These are phyloP conservation scores for Spilarctia lutea DNA, from an alignment of 2,888 invertebrate genomes.

Conservation along the genomic window DNA sequence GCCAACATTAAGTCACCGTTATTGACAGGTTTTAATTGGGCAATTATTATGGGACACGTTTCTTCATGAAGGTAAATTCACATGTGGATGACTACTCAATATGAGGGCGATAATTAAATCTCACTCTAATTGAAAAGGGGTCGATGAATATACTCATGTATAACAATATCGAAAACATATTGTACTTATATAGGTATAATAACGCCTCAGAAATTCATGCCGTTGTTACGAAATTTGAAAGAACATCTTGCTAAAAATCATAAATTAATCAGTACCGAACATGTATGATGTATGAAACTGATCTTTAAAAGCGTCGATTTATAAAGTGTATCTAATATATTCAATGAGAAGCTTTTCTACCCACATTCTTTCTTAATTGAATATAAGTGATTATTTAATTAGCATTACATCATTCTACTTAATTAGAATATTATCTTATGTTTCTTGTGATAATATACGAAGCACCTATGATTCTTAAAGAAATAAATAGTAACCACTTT, in stretches of 20 bases:
- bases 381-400: constrained; percentile 27
- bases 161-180: constrained; percentile 45
- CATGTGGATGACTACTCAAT: constrained; percentile 49
- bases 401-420: constrained; percentile 27
- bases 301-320: constrained; percentile 19
- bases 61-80: constrained; percentile 46
- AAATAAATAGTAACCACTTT: background rate
- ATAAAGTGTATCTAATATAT: constrained; percentile 18
- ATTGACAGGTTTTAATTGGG: constrained; percentile 31
- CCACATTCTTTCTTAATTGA: constrained; percentile 29
- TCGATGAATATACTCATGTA: constrained; percentile 50
- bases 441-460: constrained; percentile 21
- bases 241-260: background rate
- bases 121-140: constrained; percentile 61
- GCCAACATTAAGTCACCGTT: background rate
- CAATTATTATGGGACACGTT: constrained; percentile 52
- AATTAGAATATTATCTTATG: constrained; percentile 36
- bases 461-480: background rate
- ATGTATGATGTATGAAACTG: background rate
- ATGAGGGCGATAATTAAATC: constrained; percentile 67
- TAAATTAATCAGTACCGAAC: background rate
- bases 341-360: constrained; percentile 11
- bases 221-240: background rate
- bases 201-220: background rate
- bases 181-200: background rate